Base-by-base conservation (phyloP, 2,888 invertebrate species). In the Campoplex capitator region DNA sequence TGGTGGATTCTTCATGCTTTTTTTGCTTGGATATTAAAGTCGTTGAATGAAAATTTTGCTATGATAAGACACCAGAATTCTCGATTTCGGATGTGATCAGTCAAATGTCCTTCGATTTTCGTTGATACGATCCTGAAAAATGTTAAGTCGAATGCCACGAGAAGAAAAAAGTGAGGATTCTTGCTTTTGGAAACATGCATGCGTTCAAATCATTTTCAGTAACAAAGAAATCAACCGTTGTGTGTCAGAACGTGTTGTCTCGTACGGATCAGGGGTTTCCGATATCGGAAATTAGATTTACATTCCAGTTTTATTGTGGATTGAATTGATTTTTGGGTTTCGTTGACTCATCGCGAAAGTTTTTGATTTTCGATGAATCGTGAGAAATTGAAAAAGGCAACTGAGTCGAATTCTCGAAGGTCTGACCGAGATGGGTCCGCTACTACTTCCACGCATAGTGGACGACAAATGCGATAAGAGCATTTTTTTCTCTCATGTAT, bases 21-120 rank as follows among this genome's bases (percentile, higher is more conserved):
- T 77, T 77, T 74, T 48, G 45, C 77, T 81, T 48, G 51, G 74
- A 74, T 78, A 82, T 85, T 78, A 78, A 85, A 81, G 78, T 70
- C 77, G 48, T 83, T 83, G 23, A 54, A 73, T 42, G 70, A 56
- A 51, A 68, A 70, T 48, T 54, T 18, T 6, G 51, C 28, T 28
- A 32, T 32, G 32, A 11, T 23, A 38, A 18, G 32, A 58, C 0
- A 42, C 42, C 42, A 7, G 0, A 9, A 42, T 7, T 42, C 9
- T 42, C 9, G 42, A 9, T 42, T 54, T 45, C 11, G 1, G 2
- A 42, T 45, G 45, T 45, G 45, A 45, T 11, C 9, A 42, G 8
- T 45, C 11, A 45, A 45, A 11, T 45, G 3, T 45, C 13, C 13
- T 2, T 45, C 45, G 45, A 45, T 45, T 45, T 45, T 2, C 3